Evolutionary conservation across 2,113 vertebrate species (phyloP).

Genomic region (Pluvianellus socialis): DNA sequence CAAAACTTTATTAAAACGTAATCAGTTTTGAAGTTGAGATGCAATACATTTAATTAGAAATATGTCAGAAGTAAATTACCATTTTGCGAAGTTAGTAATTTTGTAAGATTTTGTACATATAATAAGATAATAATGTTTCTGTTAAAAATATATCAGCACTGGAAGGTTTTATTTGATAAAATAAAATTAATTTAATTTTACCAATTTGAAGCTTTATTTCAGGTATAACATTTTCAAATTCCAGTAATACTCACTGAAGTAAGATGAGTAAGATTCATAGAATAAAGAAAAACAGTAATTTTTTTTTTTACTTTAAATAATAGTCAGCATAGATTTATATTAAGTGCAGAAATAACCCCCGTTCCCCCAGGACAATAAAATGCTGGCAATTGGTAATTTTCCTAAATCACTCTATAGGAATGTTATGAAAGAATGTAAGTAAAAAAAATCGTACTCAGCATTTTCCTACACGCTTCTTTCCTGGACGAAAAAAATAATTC

Average conservation of each 20-base stretch:
- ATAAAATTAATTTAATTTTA: background rate
- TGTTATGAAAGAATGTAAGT: background rate
- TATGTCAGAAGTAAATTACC: background rate
- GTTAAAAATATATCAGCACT: background rate
- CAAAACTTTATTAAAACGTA: background rate
- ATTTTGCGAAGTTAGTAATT: background rate
- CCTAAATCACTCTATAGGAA: background rate
- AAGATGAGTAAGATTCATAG: background rate
- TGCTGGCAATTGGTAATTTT: background rate
- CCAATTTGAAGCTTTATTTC: background rate
- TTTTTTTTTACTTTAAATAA: background rate
- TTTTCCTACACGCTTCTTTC: background rate
- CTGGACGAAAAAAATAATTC: background rate
- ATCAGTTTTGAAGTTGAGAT: background rate
- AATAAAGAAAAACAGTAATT: background rate
- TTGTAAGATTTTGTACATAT: background rate
- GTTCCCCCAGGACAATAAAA: constrained; percentile 4
- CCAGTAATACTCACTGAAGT: background rate
- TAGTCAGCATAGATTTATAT: background rate
- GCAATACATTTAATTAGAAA: background rate
- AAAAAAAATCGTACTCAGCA: background rate
- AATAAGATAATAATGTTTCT: background rate
- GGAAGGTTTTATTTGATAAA: background rate
- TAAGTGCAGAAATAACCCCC: background rate
- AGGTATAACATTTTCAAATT: background rate